Percentiles rank a stretch among this genome's conserved stretches.
phyloP scores from a whole-genome alignment of 2,113 vertebrate genomes.

The Gopherus evgoodei region DNA sequence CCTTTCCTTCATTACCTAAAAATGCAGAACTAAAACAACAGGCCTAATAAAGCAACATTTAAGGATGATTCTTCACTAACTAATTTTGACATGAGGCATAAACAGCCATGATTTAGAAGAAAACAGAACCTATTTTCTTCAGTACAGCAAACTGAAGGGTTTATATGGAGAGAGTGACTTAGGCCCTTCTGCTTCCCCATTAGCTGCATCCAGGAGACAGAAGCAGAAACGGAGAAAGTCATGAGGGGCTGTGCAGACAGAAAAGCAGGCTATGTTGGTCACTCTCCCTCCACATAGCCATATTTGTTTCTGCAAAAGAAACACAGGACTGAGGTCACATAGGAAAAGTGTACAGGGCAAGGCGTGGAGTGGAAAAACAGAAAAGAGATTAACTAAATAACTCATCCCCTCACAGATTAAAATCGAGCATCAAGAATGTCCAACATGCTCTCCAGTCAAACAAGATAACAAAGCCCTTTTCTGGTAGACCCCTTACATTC shows the following conservation, averaged over 20 bases:
- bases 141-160: neutral
- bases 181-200: neutral
- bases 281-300: neutral
- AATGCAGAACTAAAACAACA: conserved; percentile 15
- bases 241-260: accelerated
- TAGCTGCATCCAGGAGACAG: neutral
- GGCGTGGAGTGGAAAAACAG: neutral
- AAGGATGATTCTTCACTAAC: conserved; percentile 8
- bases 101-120: conserved; percentile 39
- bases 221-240: neutral
- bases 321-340: neutral
- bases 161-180: neutral
- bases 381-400: neutral
- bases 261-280: conserved; percentile 21
- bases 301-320: neutral
- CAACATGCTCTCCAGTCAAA: neutral
- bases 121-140: neutral
- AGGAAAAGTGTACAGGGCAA: neutral
- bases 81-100: neutral
- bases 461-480: neutral
- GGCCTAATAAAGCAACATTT: neutral
- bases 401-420: neutral
- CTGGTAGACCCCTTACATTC: neutral
- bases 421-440: neutral
- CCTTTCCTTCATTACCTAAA: neutral